Evolutionary conservation across 2,113 vertebrate species (phyloP).

Genomic region (Athene noctua): DNA sequence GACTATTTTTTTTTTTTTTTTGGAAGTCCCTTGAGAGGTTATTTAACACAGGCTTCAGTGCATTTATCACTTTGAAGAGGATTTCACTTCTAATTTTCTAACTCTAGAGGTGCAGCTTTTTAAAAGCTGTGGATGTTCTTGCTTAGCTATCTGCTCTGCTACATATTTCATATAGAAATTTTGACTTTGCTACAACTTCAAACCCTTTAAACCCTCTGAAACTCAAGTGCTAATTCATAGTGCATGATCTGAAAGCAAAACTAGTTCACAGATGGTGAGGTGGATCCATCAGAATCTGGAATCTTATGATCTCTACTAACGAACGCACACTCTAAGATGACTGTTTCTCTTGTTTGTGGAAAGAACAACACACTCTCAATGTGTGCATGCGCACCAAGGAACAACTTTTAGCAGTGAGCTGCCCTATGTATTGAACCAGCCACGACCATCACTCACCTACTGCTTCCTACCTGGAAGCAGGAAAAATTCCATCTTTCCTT

Average conservation of each 20-base stretch:
- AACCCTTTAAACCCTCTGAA: background rate
- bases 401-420: background rate
- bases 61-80: slow-evolving; percentile 13
- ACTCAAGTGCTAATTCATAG: background rate
- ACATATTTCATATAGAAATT: background rate
- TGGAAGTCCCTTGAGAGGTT: background rate
- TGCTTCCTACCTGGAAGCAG: too few relatives aligned
- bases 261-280: background rate
- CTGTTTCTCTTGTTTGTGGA: background rate
- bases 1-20: background rate
- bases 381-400: background rate
- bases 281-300: background rate
- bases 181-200: background rate
- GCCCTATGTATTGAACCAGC: background rate
- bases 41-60: slow-evolving; percentile 5
- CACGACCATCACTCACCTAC: background rate
- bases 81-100: slow-evolving; percentile 28
- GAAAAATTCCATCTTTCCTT: background rate
- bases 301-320: background rate
- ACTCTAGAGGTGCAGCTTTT: background rate
- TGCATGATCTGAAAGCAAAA: background rate
- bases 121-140: background rate
- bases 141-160: background rate
- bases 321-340: background rate
- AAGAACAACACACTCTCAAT: background rate